Conservation (phyloP, 2,797 vertebrate species). For the Anniella stebbinsi region DNA sequence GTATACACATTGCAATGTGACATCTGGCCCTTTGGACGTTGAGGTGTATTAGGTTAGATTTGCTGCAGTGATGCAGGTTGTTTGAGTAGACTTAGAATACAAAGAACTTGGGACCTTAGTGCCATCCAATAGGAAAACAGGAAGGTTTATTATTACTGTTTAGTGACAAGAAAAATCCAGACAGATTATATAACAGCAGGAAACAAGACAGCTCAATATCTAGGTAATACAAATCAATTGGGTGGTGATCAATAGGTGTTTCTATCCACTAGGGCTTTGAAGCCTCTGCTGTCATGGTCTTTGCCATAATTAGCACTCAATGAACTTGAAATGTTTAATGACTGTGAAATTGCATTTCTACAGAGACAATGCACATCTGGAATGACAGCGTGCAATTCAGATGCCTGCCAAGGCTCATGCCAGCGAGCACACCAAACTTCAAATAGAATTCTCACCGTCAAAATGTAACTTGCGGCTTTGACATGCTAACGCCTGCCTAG, state of each 20-base stretch:
- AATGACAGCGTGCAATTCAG: slow-evolving; percentile 68
- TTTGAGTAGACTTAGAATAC: background rate
- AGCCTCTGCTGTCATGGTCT: slow-evolving; percentile 63
- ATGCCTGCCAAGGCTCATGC: slow-evolving; percentile 55
- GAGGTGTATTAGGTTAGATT: background rate
- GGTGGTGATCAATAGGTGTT: slow-evolving; percentile 70
- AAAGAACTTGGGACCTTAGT: background rate
- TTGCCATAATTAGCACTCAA: slow-evolving; percentile 74
- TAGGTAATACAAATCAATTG: slow-evolving; percentile 69
- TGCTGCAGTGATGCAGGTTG: background rate
- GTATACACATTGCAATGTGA: background rate
- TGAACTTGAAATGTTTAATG: slow-evolving; percentile 78
- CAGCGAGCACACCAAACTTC: slow-evolving; percentile 70
- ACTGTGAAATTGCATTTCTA: slow-evolving; percentile 78
- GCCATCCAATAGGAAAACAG: slow-evolving; percentile 4
- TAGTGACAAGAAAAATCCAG: slow-evolving; percentile 12
- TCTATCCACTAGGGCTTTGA: slow-evolving; percentile 62
- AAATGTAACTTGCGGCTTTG: slow-evolving; percentile 69
- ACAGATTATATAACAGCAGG: slow-evolving; percentile 46
- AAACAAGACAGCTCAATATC: slow-evolving; percentile 35
- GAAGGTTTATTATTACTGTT: slow-evolving; percentile 36
- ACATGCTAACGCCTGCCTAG: slow-evolving; percentile 66
- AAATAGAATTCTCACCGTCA: slow-evolving; percentile 69
- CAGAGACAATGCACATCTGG: slow-evolving; percentile 75
- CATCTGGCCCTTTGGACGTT: background rate